Conservation (phyloP, 2,113 vertebrate species). For the Rhabdornis inornatus region DNA sequence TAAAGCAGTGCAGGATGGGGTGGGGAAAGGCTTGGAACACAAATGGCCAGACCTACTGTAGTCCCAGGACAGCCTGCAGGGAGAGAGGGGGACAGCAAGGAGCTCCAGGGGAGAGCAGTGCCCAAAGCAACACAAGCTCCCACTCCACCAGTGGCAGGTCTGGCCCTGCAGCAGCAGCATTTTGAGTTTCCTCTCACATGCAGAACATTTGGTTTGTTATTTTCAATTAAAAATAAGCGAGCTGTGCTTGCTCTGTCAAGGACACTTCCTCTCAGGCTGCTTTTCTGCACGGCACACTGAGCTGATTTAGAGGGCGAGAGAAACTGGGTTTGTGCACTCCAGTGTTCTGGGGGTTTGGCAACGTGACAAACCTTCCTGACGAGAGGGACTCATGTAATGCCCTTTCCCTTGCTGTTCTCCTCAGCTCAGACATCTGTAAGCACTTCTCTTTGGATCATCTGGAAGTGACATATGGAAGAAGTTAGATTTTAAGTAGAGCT, state of each 20-base stretch:
- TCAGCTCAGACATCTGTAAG: background rate
- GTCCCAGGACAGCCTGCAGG: rapidly evolving
- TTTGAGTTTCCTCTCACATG: background rate
- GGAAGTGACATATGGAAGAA: background rate
- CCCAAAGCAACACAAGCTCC: rapidly evolving
- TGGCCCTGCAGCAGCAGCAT: background rate
- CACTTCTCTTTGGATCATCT: background rate
- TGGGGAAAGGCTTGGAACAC: background rate
- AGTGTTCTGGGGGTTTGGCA: background rate
- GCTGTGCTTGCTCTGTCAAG: background rate
- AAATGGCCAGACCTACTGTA: background rate
- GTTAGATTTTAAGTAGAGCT: background rate
- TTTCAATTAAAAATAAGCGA: background rate
- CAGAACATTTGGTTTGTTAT: background rate
- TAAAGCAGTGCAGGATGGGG: background rate
- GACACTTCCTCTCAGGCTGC: background rate
- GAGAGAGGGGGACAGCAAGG: background rate
- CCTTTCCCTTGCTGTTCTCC: background rate
- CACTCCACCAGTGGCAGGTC: background rate
- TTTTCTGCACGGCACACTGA: background rate
- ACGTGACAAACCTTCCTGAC: background rate
- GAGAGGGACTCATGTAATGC: background rate
- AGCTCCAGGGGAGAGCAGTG: background rate
- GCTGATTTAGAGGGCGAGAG: background rate
- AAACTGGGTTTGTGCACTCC: background rate